A percentile compares a stretch with the other conserved stretches of the same genome.
These are phyloP conservation scores for Ooceraea biroi DNA, from an alignment of 1,140 invertebrate species.

Conservation along the genomic window DNA sequence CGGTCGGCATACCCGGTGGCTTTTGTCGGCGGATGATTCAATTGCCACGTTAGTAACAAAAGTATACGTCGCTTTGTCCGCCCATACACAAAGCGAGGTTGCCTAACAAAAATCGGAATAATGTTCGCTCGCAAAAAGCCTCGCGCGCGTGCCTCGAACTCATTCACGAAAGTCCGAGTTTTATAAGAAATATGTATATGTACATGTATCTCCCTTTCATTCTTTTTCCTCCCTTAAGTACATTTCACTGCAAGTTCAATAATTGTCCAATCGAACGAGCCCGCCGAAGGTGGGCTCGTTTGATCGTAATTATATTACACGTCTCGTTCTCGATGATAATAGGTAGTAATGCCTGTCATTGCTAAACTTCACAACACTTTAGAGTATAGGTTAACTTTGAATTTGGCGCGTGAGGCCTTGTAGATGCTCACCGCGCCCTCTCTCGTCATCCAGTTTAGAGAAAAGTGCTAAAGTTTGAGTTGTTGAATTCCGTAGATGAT, in stretches of 20 bases:
- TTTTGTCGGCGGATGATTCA: conserved; percentile 58
- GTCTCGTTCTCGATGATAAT: too few relatives aligned
- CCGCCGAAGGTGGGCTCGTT: too few relatives aligned
- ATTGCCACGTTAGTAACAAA: conserved; percentile 61
- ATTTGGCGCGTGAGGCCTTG: too few relatives aligned
- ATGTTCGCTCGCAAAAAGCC: conserved; percentile 51
- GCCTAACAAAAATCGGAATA: conserved; percentile 40
- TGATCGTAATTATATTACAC: too few relatives aligned
- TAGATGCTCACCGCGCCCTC: too few relatives aligned
- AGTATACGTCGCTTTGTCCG: conserved; percentile 57
- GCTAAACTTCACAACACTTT: too few relatives aligned
- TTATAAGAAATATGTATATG: conserved; percentile 32
- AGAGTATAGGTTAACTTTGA: too few relatives aligned
- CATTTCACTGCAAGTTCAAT: conserved; percentile 31
- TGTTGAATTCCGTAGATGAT: too few relatives aligned
- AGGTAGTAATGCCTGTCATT: too few relatives aligned
- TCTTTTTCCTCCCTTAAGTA: not conserved
- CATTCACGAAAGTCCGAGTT: conserved; percentile 31
- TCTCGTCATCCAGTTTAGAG: too few relatives aligned
- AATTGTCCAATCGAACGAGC: too few relatives aligned
- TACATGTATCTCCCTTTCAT: conserved; percentile 9
- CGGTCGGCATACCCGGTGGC: conserved; percentile 52
- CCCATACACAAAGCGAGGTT: conserved; percentile 46
- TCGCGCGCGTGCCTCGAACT: conserved; percentile 29
- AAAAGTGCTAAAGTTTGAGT: too few relatives aligned